Conservation (phyloP, 1,140 invertebrate species). For the Solen grandis region DNA sequence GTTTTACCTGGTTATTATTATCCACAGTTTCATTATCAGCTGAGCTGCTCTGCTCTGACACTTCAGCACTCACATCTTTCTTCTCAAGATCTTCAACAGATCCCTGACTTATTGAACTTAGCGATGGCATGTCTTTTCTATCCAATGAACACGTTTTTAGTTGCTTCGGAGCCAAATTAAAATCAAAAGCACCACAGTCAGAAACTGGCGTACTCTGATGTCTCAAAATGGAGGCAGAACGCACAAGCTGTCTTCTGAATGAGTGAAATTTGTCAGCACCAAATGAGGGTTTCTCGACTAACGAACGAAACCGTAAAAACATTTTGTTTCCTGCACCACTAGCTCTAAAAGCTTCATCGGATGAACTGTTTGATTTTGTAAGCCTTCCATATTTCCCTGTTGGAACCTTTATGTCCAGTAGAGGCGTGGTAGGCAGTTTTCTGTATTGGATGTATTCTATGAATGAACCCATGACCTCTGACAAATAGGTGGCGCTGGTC, state of each 20-base stretch:
- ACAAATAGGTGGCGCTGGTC: conserved; percentile 39
- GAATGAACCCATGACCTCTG: conserved; percentile 65
- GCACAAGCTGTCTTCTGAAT: conserved; percentile 27
- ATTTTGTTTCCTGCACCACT: conserved; percentile 22
- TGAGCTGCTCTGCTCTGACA: neutral
- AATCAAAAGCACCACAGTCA: neutral
- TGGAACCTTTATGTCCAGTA: conserved; percentile 62
- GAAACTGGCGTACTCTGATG: conserved; percentile 29
- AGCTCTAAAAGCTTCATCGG: conserved; percentile 21
- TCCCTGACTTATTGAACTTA: conserved; percentile 1
- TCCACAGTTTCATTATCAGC: neutral
- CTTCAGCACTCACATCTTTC: neutral
- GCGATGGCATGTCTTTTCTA: conserved; percentile 41
- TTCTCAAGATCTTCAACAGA: conserved; percentile 1
- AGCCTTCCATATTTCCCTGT: conserved; percentile 35
- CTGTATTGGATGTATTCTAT: conserved; percentile 68
- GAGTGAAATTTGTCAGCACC: conserved; percentile 44
- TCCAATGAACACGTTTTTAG: conserved; percentile 47
- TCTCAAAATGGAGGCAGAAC: conserved; percentile 46
- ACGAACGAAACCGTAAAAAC: conserved; percentile 36
- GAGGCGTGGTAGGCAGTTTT: conserved; percentile 64
- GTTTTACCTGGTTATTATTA: neutral
- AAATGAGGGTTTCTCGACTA: conserved; percentile 35
- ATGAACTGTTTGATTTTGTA: conserved; percentile 44
- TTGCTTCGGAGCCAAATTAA: neutral